Evolutionary conservation across 2,888 invertebrate genomes (phyloP).

Genomic region (Halocaridina rubra): DNA sequence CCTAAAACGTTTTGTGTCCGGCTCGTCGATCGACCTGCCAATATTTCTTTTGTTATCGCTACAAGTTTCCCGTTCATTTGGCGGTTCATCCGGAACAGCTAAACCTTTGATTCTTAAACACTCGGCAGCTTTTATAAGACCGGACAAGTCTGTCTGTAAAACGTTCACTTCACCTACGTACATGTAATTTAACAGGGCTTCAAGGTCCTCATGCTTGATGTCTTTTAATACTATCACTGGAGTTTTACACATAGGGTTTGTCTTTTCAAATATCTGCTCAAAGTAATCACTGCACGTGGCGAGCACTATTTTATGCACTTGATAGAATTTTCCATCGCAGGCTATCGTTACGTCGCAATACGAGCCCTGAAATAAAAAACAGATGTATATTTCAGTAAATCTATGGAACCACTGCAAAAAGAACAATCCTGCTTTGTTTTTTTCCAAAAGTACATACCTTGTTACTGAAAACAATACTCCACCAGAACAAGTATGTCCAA

Average conservation of each 20-base stretch:
- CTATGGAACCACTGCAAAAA: too few relatives aligned
- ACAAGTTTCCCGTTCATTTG: slow-evolving; percentile 18
- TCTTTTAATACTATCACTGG: slow-evolving; percentile 62
- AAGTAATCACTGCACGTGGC: slow-evolving; percentile 63
- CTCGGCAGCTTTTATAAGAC: slow-evolving; percentile 63
- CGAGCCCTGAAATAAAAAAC: slow-evolving; percentile 42
- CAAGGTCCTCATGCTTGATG: slow-evolving; percentile 56
- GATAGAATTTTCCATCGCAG: slow-evolving; percentile 63
- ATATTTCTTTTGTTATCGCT: slow-evolving; percentile 38
- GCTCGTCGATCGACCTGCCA: slow-evolving; percentile 29
- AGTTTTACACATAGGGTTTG: slow-evolving; percentile 47
- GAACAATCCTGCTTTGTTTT: too few relatives aligned
- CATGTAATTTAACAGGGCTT: slow-evolving; percentile 61
- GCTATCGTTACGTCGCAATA: slow-evolving; percentile 63
- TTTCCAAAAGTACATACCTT: too few relatives aligned
- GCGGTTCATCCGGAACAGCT: slow-evolving; percentile 58
- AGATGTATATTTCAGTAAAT: too few relatives aligned
- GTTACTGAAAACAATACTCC: too few relatives aligned
- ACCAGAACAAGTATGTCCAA: too few relatives aligned
- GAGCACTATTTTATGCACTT: slow-evolving; percentile 60
- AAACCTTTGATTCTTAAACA: slow-evolving; percentile 61
- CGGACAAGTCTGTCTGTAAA: slow-evolving; percentile 57
- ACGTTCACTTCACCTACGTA: slow-evolving; percentile 63
- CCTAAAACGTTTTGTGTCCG: slow-evolving; percentile 32
- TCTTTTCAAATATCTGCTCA: slow-evolving; percentile 62